phyloP scores from a whole-genome alignment of 2,888 invertebrate species.

The Steromphala cineraria region DNA sequence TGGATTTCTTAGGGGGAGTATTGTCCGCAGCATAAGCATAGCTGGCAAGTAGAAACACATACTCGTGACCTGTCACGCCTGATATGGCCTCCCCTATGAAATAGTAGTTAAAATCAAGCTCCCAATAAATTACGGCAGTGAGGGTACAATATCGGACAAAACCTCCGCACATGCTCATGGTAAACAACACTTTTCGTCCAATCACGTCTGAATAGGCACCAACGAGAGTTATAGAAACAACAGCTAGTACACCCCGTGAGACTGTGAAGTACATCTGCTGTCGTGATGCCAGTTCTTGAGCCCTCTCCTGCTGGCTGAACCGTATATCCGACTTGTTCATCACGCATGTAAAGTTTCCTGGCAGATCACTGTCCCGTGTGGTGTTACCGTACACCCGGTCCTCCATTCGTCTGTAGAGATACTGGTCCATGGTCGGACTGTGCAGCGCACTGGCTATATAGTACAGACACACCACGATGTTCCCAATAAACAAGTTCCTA shows the following conservation, averaged over 20 bases:
- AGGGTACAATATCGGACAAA: conserved; percentile 14
- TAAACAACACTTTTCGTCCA: conserved; percentile 36
- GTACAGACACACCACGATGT: background rate
- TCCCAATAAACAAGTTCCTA: background rate
- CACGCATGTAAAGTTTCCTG: conserved; percentile 28
- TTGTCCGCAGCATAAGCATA: conserved; percentile 42
- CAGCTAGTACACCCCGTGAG: conserved; percentile 38
- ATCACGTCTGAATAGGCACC: conserved; percentile 38
- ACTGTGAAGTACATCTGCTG: conserved; percentile 36
- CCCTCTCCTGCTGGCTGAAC: conserved; percentile 15
- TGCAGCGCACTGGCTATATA: background rate
- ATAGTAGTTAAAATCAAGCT: conserved; percentile 33
- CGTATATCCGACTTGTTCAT: conserved; percentile 25
- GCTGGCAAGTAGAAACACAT: conserved; percentile 34
- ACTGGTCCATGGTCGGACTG: background rate
- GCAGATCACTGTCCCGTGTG: background rate
- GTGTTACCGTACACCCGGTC: conserved; percentile 22
- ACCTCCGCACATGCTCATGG: conserved; percentile 14
- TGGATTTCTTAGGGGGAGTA: conserved; percentile 33
- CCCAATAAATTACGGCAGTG: conserved; percentile 35
- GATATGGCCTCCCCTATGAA: conserved; percentile 36
- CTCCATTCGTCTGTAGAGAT: conserved; percentile 27
- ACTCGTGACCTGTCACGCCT: conserved; percentile 38
- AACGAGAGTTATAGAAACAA: conserved; percentile 33
- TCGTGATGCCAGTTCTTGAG: conserved; percentile 30